Percentiles rank a stretch among this genome's conserved stretches.
Conservation (phyloP, 2,113 vertebrate genomes). For the Triplophysa dalaica region DNA sequence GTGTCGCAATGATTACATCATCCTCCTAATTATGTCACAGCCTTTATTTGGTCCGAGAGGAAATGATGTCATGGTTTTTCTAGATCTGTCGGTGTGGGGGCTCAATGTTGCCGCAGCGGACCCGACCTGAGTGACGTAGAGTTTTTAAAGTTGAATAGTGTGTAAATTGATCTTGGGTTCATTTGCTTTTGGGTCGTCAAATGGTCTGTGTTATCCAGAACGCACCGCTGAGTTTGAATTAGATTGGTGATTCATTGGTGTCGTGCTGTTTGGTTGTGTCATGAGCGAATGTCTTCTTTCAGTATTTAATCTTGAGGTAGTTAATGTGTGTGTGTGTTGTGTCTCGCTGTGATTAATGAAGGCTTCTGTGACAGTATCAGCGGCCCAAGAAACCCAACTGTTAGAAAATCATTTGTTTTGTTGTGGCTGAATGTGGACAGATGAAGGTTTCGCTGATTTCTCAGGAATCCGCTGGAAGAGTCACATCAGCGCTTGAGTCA, state of each 20-base stretch:
- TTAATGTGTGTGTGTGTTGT: neutral
- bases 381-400: constrained; percentile 63
- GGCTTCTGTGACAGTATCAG: constrained; percentile 21
- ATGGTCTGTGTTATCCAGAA: neutral
- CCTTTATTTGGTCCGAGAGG: constrained; percentile 28
- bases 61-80: constrained; percentile 28
- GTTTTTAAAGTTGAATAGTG: neutral
- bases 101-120: neutral
- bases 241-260: neutral
- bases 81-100: neutral
- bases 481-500: neutral
- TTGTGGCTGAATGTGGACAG: constrained; percentile 63
- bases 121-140: neutral
- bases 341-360: constrained; percentile 44
- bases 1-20: constrained; percentile 44
- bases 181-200: neutral
- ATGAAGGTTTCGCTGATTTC: constrained; percentile 62
- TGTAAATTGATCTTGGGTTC: neutral
- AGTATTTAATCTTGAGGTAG: neutral
- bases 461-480: constrained; percentile 30
- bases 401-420: constrained; percentile 62
- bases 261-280: neutral
- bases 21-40: constrained; percentile 31
- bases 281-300: neutral
- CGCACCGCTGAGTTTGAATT: neutral